Percentiles rank a stretch among this genome's conserved stretches.
phyloP scores from a whole-genome alignment of 1,140 invertebrate genomes.

The Acromyrmex heyeri region DNA sequence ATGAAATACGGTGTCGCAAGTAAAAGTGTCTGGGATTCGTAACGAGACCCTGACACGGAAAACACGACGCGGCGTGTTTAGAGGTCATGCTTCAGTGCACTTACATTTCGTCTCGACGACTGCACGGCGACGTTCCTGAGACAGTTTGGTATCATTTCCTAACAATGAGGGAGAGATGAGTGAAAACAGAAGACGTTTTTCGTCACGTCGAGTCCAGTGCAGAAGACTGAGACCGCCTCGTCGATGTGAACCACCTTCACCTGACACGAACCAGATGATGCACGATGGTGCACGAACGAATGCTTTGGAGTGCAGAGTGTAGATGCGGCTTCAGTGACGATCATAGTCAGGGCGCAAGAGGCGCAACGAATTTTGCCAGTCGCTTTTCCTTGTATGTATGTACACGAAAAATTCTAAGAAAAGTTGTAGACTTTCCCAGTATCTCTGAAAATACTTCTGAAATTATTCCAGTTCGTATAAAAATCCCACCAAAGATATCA shows the following conservation, averaged over 20 bases:
- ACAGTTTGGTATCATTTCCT: constrained; percentile 82
- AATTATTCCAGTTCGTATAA: too few species aligned
- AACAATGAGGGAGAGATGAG: too few species aligned
- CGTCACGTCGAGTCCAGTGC: too few species aligned
- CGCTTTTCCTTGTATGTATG: too few species aligned
- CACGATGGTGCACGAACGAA: not conserved
- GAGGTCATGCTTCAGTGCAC: constrained; percentile 80
- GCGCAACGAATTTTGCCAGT: too few species aligned
- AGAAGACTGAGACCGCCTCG: not conserved
- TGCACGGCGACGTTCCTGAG: constrained; percentile 77
- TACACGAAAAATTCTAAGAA: too few species aligned
- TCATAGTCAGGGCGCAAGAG: too few species aligned
- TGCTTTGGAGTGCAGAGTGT: not conserved
- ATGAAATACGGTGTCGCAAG: constrained; percentile 43
- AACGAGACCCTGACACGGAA: constrained; percentile 52
- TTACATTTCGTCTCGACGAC: constrained; percentile 82
- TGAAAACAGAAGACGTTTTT: not conserved
- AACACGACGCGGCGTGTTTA: constrained; percentile 65
- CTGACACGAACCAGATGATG: not conserved
- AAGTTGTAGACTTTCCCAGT: too few species aligned
- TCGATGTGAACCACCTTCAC: not conserved
- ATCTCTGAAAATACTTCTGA: too few species aligned
- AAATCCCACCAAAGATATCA: too few species aligned
- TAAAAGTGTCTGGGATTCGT: constrained; percentile 42
- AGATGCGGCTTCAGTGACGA: not conserved